Evolutionary conservation across 37 sponge, comb jelly and placozoan genomes (phyloP).

Genomic region (Ianthella basta): DNA sequence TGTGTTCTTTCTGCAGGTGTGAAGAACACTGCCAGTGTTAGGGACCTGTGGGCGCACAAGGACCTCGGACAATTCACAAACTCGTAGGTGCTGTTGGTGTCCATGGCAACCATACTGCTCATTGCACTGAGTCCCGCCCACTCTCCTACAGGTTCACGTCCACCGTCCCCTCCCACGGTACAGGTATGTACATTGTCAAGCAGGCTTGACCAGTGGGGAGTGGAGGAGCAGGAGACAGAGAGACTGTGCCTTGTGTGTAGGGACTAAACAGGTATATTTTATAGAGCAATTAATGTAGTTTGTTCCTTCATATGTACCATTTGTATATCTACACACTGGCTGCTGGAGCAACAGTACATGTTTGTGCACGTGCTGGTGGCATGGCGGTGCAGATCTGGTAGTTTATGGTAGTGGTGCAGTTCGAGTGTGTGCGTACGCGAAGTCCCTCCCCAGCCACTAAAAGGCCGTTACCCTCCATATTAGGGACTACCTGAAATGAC

Average conservation of each 20-base stretch:
- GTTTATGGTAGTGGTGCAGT: too few relatives aligned
- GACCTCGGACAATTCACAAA: slow-evolving; percentile 39
- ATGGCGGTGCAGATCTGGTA: too few relatives aligned
- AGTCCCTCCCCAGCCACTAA: not conserved
- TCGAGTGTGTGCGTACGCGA: too few relatives aligned
- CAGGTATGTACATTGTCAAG: slow-evolving; percentile 41
- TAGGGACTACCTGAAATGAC: not conserved
- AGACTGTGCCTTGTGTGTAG: too few relatives aligned
- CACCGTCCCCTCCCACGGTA: slow-evolving; percentile 59
- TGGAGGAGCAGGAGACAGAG: too few relatives aligned
- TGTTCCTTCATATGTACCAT: too few relatives aligned
- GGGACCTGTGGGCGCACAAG: slow-evolving; percentile 66
- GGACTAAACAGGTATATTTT: too few relatives aligned
- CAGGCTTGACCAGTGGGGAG: not conserved
- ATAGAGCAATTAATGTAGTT: too few relatives aligned
- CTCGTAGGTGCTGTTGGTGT: slow-evolving; percentile 22
- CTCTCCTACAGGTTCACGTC: slow-evolving; percentile 26
- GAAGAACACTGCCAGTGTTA: slow-evolving; percentile 29
- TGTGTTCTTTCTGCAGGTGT: slow-evolving; percentile 2
- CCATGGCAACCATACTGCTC: not conserved
- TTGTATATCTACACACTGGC: too few relatives aligned
- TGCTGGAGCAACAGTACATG: too few relatives aligned
- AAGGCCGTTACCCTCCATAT: too few relatives aligned
- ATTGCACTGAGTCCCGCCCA: not conserved
- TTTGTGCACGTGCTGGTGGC: too few relatives aligned